Evolutionary conservation across 2,113 vertebrate genomes (phyloP).

Genomic region (Laticauda colubrina): DNA sequence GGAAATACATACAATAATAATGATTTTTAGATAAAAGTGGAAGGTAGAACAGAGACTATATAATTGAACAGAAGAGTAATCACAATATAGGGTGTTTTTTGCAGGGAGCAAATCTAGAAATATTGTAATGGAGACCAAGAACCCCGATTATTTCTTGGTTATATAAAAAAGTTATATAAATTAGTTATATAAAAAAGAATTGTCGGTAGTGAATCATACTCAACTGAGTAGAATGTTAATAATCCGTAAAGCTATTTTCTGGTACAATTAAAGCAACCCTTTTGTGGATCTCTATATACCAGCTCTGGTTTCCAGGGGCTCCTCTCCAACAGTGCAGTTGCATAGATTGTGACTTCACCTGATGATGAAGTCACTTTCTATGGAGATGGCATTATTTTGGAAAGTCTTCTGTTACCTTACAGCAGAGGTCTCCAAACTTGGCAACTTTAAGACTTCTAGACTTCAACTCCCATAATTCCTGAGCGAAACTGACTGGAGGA

Average conservation of each 20-base stretch:
- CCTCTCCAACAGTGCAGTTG: not conserved
- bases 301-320: not conserved
- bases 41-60: not conserved
- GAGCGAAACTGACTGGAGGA: too few species aligned
- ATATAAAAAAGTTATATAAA: not conserved
- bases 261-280: not conserved
- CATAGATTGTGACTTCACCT: not conserved
- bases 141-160: not conserved
- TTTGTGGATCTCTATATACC: not conserved
- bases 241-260: not conserved
- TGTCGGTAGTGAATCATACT: not conserved
- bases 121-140: not conserved
- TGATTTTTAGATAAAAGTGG: not conserved
- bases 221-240: not conserved
- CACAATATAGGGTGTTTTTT: not conserved
- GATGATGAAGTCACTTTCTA: slow-evolving; percentile 2
- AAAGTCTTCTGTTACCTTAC: not conserved
- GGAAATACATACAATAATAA: not conserved
- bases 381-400: not conserved
- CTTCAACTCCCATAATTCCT: too few species aligned
- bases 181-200: not conserved
- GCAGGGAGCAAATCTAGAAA: not conserved
- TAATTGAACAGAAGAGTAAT: not conserved
- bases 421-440: too few species aligned
- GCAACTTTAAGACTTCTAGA: too few species aligned